phyloP scores from a whole-genome alignment of 1,140 invertebrate genomes.

The Trichoplusia ni region DNA sequence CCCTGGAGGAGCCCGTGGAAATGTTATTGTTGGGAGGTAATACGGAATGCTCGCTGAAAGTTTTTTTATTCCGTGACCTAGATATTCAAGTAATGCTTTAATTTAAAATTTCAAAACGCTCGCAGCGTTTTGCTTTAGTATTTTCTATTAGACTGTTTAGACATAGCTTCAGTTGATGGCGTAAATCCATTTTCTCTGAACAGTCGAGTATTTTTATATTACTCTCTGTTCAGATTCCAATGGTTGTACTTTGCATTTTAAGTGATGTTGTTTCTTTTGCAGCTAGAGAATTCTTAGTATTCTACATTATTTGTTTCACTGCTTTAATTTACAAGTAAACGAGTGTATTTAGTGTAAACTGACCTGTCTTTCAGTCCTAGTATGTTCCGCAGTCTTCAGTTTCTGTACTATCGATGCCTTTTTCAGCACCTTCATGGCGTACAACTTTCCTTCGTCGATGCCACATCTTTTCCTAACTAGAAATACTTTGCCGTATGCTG shows the following conservation, averaged over 20 bases:
- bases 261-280: no score
- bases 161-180: neutral
- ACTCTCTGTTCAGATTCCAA: no score
- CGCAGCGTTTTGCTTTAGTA: neutral
- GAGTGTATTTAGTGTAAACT: no score
- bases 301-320: no score
- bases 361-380: constrained; percentile 93
- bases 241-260: no score
- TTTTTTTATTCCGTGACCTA: neutral
- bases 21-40: neutral
- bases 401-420: constrained; percentile 95
- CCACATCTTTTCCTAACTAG: constrained; percentile 92
- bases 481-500: constrained; percentile 97
- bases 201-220: neutral
- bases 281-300: no score
- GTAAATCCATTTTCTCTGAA: neutral
- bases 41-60: neutral
- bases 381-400: constrained; percentile 96
- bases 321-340: no score
- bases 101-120: neutral
- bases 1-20: constrained; percentile 13
- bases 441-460: constrained; percentile 90
- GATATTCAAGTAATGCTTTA: neutral
- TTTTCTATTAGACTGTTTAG: neutral
- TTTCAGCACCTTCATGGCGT: constrained; percentile 97